These are phyloP conservation scores for Nerophis lumbriciformis DNA, from an alignment of 2,113 vertebrate species.

Conservation along the genomic window DNA sequence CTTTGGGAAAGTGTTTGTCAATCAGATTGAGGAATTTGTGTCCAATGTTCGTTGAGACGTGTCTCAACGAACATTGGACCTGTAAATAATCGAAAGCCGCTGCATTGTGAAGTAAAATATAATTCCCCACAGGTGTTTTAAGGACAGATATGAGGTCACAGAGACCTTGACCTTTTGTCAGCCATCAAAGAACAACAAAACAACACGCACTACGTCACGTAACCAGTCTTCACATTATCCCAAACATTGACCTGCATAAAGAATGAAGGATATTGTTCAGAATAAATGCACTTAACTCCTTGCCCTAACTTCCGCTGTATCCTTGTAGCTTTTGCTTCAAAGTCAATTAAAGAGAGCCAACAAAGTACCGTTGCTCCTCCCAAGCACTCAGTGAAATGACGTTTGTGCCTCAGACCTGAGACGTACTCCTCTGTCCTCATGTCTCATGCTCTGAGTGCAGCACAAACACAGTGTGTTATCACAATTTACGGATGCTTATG, in stretches of 20 bases:
- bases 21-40: too few species aligned
- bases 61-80: too few species aligned
- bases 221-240: constrained; percentile 29
- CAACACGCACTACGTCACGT: constrained; percentile 19
- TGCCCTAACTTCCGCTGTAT: constrained; percentile 49
- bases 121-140: not conserved
- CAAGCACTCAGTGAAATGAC: constrained; percentile 60
- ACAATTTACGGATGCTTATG: not conserved
- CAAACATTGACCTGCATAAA: constrained; percentile 36
- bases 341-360: constrained; percentile 56
- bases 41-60: too few species aligned
- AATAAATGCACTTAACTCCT: constrained; percentile 48
- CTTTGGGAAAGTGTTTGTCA: too few species aligned
- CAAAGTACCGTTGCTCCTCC: constrained; percentile 58
- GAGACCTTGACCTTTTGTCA: not conserved
- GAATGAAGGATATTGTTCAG: constrained; percentile 53
- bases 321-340: constrained; percentile 50
- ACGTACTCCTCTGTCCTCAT: constrained; percentile 45
- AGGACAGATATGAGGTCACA: not conserved
- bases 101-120: not conserved
- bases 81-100: too few species aligned
- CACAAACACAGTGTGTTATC: constrained; percentile 43
- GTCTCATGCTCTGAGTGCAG: constrained; percentile 44
- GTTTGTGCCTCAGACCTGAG: constrained; percentile 53
- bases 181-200: not conserved